Evolutionary conservation across 2,888 invertebrate genomes (phyloP), one percentile per base, ranked within the genome.

Genomic region (Sarcophaga subvicina): DNA sequence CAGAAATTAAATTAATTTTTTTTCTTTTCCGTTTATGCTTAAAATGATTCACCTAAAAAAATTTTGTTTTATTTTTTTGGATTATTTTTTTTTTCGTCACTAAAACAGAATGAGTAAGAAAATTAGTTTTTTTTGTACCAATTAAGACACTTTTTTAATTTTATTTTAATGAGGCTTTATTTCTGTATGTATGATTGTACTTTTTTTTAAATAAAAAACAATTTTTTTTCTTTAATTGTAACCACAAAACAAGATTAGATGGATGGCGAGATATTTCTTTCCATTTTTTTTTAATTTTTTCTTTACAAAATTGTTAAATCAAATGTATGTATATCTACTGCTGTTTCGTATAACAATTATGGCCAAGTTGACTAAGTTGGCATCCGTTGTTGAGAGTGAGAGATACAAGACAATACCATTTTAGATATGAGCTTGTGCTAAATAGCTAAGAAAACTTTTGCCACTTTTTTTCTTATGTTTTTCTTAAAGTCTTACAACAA

Each of bases 381-480:
- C 78, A 83, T 77, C 73, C 60, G 78, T 5, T 54, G 54, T 14
- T 4, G 17, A 54, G 54, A 54, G 12, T 14, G 49, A 59, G 54
- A 83, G 80, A 87, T 76, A 79, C 47, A 81, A 81, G 76, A 82
- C 25, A 81, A 54, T 10, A 83, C 81, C 81, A 84, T 79, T 84
- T 87, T 84, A 82, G 84, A 87, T 80, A 87, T 72, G 81, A 87
- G 87, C 84, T 84, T 87, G 84, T 87, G 87, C 87, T 84, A 84
- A 87, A 84, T 87, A 84, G 79, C 79, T 54, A 54, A 54, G 37
- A 69, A 84, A 80, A 72, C 45, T 47, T 73, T 73, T 64, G 62
- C n/a, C 62, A 62, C 47, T 54, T 66, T 47, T 45, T 64, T 49
- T 80, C 20, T 67, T 14, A 14, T 49, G 25, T 80, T 80, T 47